Percentiles rank a stretch among this genome's conserved stretches.
phyloP scores from a whole-genome alignment of 92 coral and sea anemone species.

The Pocillopora grandis region DNA sequence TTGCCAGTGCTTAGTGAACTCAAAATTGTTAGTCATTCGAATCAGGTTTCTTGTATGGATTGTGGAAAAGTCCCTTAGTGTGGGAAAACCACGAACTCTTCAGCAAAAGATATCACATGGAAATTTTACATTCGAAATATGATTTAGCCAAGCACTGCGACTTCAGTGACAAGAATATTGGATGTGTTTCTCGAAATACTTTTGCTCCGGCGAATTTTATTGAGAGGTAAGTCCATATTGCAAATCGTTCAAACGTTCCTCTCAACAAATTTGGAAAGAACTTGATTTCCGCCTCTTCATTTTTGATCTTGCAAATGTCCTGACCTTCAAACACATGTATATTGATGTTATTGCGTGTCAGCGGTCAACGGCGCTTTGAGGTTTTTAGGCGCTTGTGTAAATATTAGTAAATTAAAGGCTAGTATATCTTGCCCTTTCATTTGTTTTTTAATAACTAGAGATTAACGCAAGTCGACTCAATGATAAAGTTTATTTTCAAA shows the following conservation, averaged over 20 bases:
- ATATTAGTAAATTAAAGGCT: neutral
- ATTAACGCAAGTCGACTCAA: too few species aligned
- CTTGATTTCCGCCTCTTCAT: neutral
- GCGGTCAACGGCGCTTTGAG: neutral
- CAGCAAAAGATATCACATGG: constrained; percentile 3
- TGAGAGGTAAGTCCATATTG: constrained; percentile 24
- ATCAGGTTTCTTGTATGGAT: neutral
- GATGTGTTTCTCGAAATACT: constrained; percentile 46
- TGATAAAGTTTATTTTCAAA: too few species aligned
- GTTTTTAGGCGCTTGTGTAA: constrained; percentile 20
- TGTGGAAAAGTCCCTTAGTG: neutral
- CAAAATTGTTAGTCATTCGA: neutral
- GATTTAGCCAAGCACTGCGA: neutral
- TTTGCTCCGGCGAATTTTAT: constrained; percentile 27
- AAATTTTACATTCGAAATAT: neutral
- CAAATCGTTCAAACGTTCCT: neutral
- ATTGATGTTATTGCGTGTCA: neutral
- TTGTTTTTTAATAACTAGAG: too few species aligned
- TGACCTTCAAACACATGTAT: too few species aligned
- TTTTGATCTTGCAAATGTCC: neutral
- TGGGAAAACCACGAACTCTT: neutral
- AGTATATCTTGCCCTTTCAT: too few species aligned
- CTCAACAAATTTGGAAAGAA: neutral
- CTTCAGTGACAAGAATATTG: constrained; percentile 13
- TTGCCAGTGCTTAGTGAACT: neutral